Evolutionary conservation across 2,113 vertebrate species (phyloP).

Genomic region (Pheucticus melanocephalus): DNA sequence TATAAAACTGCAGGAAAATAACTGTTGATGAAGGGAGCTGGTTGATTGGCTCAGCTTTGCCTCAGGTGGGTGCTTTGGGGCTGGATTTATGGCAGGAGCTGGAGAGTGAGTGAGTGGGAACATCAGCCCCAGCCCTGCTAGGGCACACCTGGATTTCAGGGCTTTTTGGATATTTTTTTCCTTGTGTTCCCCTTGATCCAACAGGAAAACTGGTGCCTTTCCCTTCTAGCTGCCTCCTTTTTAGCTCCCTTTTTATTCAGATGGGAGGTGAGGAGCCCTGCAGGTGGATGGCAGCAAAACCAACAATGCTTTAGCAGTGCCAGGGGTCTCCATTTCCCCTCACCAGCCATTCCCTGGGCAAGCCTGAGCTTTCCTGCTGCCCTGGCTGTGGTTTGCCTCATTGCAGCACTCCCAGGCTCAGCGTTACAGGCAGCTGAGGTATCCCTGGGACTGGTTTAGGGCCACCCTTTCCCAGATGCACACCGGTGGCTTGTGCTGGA

Average conservation of each 20-base stretch:
- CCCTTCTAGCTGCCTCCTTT: not conserved
- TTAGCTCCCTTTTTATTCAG: not conserved
- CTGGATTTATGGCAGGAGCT: not conserved
- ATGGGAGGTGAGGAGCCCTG: not conserved
- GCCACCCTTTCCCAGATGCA: not conserved
- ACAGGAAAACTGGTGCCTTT: not conserved
- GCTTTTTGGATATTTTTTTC: not conserved
- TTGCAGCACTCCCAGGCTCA: fast-evolving
- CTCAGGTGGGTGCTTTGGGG: not conserved
- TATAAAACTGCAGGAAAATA: not conserved
- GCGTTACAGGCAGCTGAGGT: not conserved
- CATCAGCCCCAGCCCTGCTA: not conserved
- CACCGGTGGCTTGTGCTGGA: not conserved
- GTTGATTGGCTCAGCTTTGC: not conserved
- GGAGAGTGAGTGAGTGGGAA: not conserved
- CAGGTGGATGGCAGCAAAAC: not conserved
- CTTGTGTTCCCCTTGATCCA: not conserved
- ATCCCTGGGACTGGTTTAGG: not conserved
- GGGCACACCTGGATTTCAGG: not conserved
- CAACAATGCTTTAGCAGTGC: not conserved
- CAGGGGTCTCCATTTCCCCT: not conserved
- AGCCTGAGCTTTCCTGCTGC: not conserved
- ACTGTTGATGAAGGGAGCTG: not conserved
- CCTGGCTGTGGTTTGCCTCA: not conserved
- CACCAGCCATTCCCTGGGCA: not conserved